Conservation (phyloP, 2,888 invertebrate genomes). For the Abrostola tripartita region DNA sequence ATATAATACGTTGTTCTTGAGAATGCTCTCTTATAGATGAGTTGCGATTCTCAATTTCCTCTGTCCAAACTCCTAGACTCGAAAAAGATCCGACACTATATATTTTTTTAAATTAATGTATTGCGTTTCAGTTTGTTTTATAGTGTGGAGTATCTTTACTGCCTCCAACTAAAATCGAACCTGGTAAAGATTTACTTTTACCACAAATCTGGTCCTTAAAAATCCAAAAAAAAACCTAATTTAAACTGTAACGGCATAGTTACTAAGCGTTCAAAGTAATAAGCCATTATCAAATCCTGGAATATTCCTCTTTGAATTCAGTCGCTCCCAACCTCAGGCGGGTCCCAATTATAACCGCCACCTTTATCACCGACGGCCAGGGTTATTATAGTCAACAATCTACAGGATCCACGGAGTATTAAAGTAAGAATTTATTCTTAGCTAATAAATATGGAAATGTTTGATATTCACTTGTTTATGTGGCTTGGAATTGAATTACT, state of each 20-base stretch:
- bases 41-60: no score
- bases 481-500: neutral
- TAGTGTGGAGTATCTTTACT: no score
- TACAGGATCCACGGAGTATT: slow-evolving; percentile 59
- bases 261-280: slow-evolving; percentile 3
- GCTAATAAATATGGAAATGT: slow-evolving; percentile 10
- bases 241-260: neutral
- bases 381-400: slow-evolving; percentile 58
- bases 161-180: no score
- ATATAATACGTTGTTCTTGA: no score
- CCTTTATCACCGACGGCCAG: slow-evolving; percentile 54
- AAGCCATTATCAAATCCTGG: neutral
- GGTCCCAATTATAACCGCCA: slow-evolving; percentile 55
- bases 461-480: neutral
- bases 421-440: slow-evolving; percentile 20
- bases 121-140: no score
- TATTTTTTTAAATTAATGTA: no score
- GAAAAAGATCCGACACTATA: no score
- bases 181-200: no score
- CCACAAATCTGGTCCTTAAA: no score
- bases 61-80: no score
- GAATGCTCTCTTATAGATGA: no score
- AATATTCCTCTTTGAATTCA: slow-evolving; percentile 9
- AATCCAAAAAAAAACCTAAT: neutral
- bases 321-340: slow-evolving; percentile 12